Base-by-base conservation (phyloP, 2,797 vertebrate genomes). In the Microctenopoma stevenorrisi region DNA sequence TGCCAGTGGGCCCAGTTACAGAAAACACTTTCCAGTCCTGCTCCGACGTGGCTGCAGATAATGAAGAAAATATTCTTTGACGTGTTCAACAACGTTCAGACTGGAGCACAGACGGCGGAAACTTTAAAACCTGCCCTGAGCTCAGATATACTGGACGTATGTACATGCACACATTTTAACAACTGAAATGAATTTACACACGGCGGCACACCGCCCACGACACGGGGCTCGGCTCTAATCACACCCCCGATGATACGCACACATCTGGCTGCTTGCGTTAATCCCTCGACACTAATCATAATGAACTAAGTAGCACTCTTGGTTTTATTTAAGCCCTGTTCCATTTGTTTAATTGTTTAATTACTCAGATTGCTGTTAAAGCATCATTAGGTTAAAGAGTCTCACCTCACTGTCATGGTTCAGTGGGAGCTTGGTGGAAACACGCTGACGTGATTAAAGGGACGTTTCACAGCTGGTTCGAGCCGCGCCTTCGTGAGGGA, bases 341-440 rank as follows among this genome's bases (percentile, higher is more conserved):
- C 83, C 89, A 93, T 93, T 92, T 90, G 78, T 86, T 46, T 86
- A 81, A 93, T 92, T 88, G 85, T 85, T 85, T 81, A 88, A 87
- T 90, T 78, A 75, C 73, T 55, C 22, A 33, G 72, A 87, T 78
- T 71, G 70, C 57, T 70, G 68, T 89, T 81, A 79, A 81, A 87
- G 71, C 72, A 78, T 79, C 72, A 84, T 52, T 11, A 69, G 76
- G 76, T 82, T 78, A 62, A 68, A 64, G 62, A 15, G 2, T 26
- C 49, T 57, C 37, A 14, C 7, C 13, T 25, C 14, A 10, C 14
- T 35, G 40, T 60, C 63, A 54, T 8, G 49, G 61, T 44, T n/a
- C 51, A 40, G 62, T 16, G 13, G 16, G 13, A 11, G 30, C 40
- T 1, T 8, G 18, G 40, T 0, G 3, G 14, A n/a, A 4, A 7